Evolutionary conservation across 2,888 invertebrate genomes (phyloP).

Genomic region (Nymphalis c-album): DNA sequence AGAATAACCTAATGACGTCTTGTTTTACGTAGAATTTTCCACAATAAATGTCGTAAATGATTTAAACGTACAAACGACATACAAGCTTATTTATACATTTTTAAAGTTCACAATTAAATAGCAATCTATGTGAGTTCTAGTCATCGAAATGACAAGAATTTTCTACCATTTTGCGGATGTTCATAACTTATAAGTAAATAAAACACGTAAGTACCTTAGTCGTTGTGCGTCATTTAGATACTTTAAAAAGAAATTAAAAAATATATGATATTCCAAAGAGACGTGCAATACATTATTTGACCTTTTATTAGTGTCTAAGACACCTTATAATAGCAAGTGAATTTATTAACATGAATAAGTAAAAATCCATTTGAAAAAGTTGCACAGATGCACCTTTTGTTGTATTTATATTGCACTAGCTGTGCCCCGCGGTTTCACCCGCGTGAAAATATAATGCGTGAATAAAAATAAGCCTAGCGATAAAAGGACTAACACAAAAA

Average conservation of each 20-base stretch:
- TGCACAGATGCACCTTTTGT: too few relatives aligned
- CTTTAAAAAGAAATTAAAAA: neutral
- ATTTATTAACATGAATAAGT: too few relatives aligned
- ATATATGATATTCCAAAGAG: too few relatives aligned
- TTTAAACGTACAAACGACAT: neutral
- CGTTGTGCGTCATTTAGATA: conserved; percentile 1
- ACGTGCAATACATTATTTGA: too few relatives aligned
- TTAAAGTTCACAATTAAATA: conserved; percentile 2
- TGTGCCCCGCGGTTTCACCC: too few relatives aligned
- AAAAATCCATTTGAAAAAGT: too few relatives aligned
- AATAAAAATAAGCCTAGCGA: too few relatives aligned
- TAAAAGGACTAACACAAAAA: too few relatives aligned
- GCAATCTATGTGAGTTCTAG: neutral
- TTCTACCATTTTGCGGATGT: conserved; percentile 7
- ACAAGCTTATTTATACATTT: neutral
- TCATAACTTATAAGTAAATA: conserved; percentile 5
- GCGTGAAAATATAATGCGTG: too few relatives aligned
- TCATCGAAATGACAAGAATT: conserved; percentile 3
- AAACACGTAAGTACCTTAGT: neutral
- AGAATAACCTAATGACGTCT: conserved; percentile 9
- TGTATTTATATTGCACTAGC: too few relatives aligned
- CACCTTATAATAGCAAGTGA: too few relatives aligned
- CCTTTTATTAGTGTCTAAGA: too few relatives aligned
- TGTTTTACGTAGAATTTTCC: neutral
- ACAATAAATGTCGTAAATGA: neutral